These are phyloP conservation scores for Boloria euphrosyne DNA, from an alignment of 2,888 invertebrate genomes.

Conservation along the genomic window DNA sequence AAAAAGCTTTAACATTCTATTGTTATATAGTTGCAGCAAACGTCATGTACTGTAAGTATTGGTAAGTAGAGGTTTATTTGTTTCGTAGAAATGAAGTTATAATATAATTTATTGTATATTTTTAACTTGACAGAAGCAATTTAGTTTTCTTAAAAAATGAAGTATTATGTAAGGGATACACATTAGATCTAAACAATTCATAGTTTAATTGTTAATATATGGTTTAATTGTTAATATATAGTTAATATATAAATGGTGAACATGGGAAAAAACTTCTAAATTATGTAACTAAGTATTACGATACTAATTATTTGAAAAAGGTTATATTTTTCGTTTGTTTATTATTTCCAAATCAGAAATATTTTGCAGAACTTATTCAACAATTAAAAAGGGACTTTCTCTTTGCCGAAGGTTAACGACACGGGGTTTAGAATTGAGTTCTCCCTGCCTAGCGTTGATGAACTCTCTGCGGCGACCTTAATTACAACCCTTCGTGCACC, in stretches of 20 bases:
- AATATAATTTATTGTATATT: too few relatives aligned
- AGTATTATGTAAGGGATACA: too few relatives aligned
- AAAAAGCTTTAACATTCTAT: constrained; percentile 46
- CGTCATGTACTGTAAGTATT: constrained; percentile 27
- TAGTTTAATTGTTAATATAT: too few relatives aligned
- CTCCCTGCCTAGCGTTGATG: constrained; percentile 50
- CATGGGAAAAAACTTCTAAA: too few relatives aligned
- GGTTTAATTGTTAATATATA: too few relatives aligned
- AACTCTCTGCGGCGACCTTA: constrained; percentile 57
- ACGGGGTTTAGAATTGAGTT: constrained; percentile 41
- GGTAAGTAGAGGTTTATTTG: constrained; percentile 13
- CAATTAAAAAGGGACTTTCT: constrained; percentile 19
- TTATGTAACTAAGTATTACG: too few relatives aligned
- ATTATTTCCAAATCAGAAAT: not conserved
- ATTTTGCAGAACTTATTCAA: not conserved
- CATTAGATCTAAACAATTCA: too few relatives aligned
- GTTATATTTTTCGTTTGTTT: not conserved
- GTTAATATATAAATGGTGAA: too few relatives aligned
- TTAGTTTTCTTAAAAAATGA: constrained; percentile 1
- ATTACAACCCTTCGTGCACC: constrained; percentile 57
- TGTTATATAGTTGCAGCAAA: constrained; percentile 39
- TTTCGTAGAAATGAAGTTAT: constrained; percentile 4
- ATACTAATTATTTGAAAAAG: too few relatives aligned
- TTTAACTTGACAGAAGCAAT: too few relatives aligned
- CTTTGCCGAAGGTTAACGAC: constrained; percentile 36